A percentile compares a stretch with the other conserved stretches of the same genome.
Conservation (phyloP, 2,113 vertebrate genomes). For the Trochalopteron elliotii region DNA sequence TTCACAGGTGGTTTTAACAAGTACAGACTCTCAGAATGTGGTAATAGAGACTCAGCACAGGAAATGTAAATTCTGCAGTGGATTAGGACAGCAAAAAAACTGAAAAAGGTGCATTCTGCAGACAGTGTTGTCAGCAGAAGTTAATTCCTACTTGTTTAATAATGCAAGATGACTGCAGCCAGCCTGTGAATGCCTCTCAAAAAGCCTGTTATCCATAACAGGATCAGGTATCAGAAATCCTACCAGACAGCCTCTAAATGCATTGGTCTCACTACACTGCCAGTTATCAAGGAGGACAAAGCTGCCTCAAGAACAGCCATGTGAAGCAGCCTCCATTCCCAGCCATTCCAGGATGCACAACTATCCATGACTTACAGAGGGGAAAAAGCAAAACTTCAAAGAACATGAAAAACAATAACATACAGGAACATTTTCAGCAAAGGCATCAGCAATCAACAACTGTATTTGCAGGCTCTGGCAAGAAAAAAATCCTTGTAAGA, state of each 20-base stretch:
- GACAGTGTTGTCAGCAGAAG: neutral
- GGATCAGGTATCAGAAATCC: neutral
- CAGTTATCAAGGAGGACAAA: neutral
- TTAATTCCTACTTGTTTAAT: slow-evolving; percentile 23
- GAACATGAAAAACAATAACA: neutral
- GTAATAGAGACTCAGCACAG: neutral
- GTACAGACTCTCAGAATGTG: neutral
- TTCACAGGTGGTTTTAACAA: neutral
- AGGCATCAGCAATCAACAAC: neutral
- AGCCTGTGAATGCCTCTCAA: neutral
- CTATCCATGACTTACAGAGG: neutral
- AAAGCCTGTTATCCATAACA: neutral
- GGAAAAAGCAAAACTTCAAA: neutral
- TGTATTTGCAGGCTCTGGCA: neutral
- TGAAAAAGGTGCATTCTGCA: neutral
- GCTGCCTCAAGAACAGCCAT: neutral
- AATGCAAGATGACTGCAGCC: slow-evolving; percentile 14
- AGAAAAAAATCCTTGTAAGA: neutral
- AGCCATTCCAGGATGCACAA: neutral
- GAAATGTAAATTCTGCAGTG: neutral
- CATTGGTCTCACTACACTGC: neutral
- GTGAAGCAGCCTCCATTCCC: neutral
- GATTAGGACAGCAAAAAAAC: neutral
- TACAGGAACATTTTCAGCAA: neutral
- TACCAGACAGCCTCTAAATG: neutral